Evolutionary conservation across 1,140 invertebrate genomes (phyloP), one percentile per base, ranked within the genome.

Genomic region (Cataglyphis hispanica): DNA sequence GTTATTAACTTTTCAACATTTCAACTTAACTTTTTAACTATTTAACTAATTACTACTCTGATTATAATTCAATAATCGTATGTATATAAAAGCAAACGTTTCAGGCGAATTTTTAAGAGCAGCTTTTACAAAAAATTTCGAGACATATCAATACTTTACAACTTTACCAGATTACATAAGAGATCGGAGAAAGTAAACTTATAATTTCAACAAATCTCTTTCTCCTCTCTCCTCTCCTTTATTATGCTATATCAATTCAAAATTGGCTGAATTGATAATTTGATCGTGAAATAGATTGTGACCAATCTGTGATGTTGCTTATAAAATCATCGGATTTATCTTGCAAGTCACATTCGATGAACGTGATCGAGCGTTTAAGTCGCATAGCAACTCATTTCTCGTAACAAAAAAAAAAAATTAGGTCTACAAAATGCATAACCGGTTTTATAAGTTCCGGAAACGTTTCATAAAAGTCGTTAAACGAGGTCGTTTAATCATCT

Each of bases 371-470:
- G n/a, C 25, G 60, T 10, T 58, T 60, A 72, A 81, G 16, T 69
- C 7, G 34, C n/a, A 27, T 37, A 16, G 50, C 10, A 6, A 37
- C 31, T 19, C 31, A 60, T 72, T 60, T 70, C 66, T 81, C 22
- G 50, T 58, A 34, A 43, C 19, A 80, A 72, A 74, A 83, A 83
- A 43, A 25, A 80, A 72, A 74, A 83, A 83, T 72, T 43, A 3
- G 16, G 19, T 58, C 53, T 13, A 8, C 37, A 5, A 56, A 34
- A 60, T 22, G 78, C 25, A 31, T 37, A 72, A 83, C 78, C 78
- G 67, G 78, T 83, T 83, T 60, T 27, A 74, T 74, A 40, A 83
- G 25, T 83, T 34, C 67, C 67, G 67, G 67, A 60, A 83, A 60
- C n/a, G 50, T 74, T 74, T 63, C 13, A 61, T 83, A 37, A 74